These are phyloP conservation scores for Diorhabda sublineata DNA, from an alignment of 1,140 invertebrate genomes.

Conservation along the genomic window DNA sequence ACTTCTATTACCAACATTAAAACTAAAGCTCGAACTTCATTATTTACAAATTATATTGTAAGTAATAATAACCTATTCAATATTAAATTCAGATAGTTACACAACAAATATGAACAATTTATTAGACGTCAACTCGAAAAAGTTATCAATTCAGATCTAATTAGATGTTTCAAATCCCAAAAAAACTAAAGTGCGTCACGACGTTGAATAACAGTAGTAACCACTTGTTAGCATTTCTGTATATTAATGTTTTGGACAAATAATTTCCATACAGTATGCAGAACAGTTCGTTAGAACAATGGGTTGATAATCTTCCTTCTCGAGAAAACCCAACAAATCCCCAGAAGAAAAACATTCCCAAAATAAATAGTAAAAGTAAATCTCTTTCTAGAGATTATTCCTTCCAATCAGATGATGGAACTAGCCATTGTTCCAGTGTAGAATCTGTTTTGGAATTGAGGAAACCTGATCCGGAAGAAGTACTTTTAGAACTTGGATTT, in stretches of 20 bases:
- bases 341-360: background rate
- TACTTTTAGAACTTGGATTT: slow-evolving; percentile 68
- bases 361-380: background rate
- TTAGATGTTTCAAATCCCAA: too few relatives aligned
- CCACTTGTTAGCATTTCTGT: slow-evolving; percentile 11
- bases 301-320: slow-evolving; percentile 27
- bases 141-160: too few relatives aligned
- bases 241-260: background rate
- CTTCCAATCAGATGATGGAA: slow-evolving; percentile 61
- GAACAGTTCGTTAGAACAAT: slow-evolving; percentile 31
- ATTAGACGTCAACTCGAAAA: too few relatives aligned
- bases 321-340: background rate
- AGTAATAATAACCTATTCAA: too few relatives aligned
- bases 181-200: background rate
- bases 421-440: slow-evolving; percentile 69
- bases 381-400: slow-evolving; percentile 55
- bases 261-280: slow-evolving; percentile 19
- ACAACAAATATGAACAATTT: too few relatives aligned
- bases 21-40: too few relatives aligned
- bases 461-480: slow-evolving; percentile 70
- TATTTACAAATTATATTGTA: too few relatives aligned
- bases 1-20: background rate
- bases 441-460: slow-evolving; percentile 69
- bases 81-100: too few relatives aligned
- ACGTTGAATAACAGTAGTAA: background rate